Percentiles rank a stretch among this genome's conserved stretches.
Conservation (phyloP, 2,888 invertebrate genomes). For the Cantharis rufa region DNA sequence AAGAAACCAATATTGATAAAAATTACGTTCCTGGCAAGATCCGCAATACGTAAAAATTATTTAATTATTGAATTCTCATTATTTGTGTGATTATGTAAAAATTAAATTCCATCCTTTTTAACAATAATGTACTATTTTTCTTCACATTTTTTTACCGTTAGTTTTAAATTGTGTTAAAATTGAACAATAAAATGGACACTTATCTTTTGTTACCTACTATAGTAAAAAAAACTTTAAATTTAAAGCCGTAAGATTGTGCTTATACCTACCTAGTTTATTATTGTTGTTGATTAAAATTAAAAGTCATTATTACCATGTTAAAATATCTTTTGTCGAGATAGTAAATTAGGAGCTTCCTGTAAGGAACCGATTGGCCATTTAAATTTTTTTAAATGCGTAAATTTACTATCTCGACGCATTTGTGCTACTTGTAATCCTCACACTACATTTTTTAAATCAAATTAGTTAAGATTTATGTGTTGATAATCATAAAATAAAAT, state of each 20-base stretch:
- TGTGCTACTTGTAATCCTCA: neutral
- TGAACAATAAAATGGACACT: neutral
- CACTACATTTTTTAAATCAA: neutral
- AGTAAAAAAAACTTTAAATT: neutral
- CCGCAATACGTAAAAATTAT: conserved; percentile 79
- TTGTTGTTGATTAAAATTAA: neutral
- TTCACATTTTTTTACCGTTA: neutral
- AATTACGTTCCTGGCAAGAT: conserved; percentile 99
- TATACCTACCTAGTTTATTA: neutral
- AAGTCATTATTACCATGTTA: neutral
- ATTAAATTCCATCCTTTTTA: conserved; percentile 27
- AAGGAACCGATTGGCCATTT: neutral
- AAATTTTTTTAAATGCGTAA: neutral
- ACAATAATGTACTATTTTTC: conserved; percentile 16
- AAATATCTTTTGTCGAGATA: neutral
- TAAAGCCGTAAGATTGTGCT: neutral
- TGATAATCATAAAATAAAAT: neutral
- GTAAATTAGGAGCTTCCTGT: neutral
- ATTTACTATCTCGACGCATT: neutral
- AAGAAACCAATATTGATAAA: conserved; percentile 96
- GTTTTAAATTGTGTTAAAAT: conserved; percentile 8
- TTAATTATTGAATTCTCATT: conserved; percentile 16
- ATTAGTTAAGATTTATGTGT: neutral
- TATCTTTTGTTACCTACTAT: neutral
- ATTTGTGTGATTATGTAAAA: conserved; percentile 27